These are phyloP conservation scores for Melanotaenia nigrans DNA, from an alignment of 2,797 vertebrate species.

Conservation along the genomic window DNA sequence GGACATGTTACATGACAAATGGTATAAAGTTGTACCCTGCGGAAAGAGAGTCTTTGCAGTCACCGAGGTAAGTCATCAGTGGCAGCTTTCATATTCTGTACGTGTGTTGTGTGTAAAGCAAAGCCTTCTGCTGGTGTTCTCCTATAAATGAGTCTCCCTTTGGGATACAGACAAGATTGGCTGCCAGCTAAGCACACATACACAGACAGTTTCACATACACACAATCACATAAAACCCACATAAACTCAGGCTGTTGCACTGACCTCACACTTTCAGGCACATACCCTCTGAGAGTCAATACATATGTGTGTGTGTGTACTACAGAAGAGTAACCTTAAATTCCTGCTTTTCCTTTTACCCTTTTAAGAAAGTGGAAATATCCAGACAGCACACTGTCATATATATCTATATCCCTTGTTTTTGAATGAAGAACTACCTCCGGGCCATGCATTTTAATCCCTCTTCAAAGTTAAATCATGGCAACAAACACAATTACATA, in stretches of 20 bases:
- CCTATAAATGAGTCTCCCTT: constrained; percentile 62
- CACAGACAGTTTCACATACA: constrained; percentile 19
- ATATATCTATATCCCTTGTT: constrained; percentile 51
- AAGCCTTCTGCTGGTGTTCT: constrained; percentile 55
- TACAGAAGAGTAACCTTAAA: constrained; percentile 18
- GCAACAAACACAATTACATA: constrained; percentile 57
- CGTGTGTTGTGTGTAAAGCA: constrained; percentile 60
- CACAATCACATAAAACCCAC: constrained; percentile 39
- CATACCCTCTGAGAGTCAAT: constrained; percentile 50
- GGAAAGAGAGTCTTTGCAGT: constrained; percentile 93
- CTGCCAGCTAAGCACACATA: constrained; percentile 49
- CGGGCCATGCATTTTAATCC: constrained; percentile 50
- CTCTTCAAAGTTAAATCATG: constrained; percentile 65
- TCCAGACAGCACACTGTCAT: constrained; percentile 37
- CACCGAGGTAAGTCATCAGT: constrained; percentile 86
- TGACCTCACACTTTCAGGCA: constrained; percentile 48
- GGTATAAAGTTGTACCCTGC: constrained; percentile 96
- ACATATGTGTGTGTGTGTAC: constrained; percentile 8
- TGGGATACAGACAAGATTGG: constrained; percentile 56
- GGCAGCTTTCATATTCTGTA: constrained; percentile 39
- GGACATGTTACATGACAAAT: constrained; percentile 97
- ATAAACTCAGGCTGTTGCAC: constrained; percentile 38
- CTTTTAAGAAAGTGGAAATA: constrained; percentile 43
- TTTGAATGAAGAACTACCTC: constrained; percentile 46
- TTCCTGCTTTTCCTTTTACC: constrained; percentile 21